Conservation (phyloP, 2,113 vertebrate genomes). For the Grammatotria lemairii region DNA sequence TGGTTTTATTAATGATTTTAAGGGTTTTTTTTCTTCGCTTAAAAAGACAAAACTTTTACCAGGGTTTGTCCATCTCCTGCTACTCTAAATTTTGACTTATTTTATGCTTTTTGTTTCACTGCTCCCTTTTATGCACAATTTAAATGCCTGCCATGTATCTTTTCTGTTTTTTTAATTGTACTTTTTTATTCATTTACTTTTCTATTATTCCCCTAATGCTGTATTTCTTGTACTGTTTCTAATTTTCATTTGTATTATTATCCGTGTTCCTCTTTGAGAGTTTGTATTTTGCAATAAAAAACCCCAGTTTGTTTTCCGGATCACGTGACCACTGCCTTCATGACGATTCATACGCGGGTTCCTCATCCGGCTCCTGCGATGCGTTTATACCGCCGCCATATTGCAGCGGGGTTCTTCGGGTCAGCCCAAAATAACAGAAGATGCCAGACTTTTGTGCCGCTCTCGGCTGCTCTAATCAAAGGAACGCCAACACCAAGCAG, state of each 20-base stretch:
- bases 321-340: neutral
- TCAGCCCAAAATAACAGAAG: rapidly evolving
- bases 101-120: neutral
- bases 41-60: neutral
- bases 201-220: neutral
- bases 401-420: neutral
- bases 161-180: neutral
- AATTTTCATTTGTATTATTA: neutral
- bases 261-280: rapidly evolving
- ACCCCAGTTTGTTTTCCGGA: neutral
- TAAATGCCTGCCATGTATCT: neutral
- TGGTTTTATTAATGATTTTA: neutral
- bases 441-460: neutral
- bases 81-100: neutral
- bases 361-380: rapidly evolving
- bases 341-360: rapidly evolving
- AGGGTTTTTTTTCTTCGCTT: rapidly evolving
- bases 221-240: neutral
- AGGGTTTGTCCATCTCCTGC: neutral
- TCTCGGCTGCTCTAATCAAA: neutral
- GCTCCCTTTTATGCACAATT: neutral
- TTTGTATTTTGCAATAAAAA: neutral
- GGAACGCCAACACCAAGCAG: neutral
- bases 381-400: neutral
- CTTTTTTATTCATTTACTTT: neutral